phyloP scores from a whole-genome alignment of 2,888 invertebrate genomes.

The Ectemnius continuus region DNA sequence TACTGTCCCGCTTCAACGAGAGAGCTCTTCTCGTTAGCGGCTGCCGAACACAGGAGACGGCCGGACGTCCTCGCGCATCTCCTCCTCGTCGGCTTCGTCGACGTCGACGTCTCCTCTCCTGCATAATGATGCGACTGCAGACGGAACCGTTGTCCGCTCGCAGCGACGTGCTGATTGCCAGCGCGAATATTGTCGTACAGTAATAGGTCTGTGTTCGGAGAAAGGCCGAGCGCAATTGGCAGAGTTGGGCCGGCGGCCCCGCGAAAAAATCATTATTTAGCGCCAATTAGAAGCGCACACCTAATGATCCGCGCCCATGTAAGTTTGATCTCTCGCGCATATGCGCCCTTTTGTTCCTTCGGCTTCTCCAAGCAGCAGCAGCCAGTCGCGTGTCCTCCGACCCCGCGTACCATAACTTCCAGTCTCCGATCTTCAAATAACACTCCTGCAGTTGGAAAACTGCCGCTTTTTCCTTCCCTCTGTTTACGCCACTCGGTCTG shows the following conservation, averaged over 20 bases:
- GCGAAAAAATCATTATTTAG: conserved; percentile 71
- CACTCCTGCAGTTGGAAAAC: neutral
- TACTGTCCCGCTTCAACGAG: conserved; percentile 32
- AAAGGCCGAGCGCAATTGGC: conserved; percentile 52
- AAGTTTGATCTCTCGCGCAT: conserved; percentile 20
- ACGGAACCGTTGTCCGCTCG: conserved; percentile 65
- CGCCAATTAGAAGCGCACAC: conserved; percentile 64
- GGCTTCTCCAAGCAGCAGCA: neutral
- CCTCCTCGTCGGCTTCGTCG: conserved; percentile 17
- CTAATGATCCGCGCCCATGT: conserved; percentile 50
- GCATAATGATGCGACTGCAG: conserved; percentile 58
- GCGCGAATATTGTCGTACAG: conserved; percentile 70
- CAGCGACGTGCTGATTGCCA: conserved; percentile 70
- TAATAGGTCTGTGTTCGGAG: conserved; percentile 64
- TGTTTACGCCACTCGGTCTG: neutral
- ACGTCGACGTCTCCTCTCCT: conserved; percentile 36
- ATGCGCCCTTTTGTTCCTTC: conserved; percentile 17
- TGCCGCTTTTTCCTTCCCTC: neutral
- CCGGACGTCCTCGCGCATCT: neutral
- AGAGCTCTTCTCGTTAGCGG: conserved; percentile 54
- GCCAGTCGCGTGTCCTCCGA: conserved; percentile 2
- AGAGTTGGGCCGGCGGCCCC: neutral
- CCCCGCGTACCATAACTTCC: conserved; percentile 21
- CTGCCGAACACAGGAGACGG: conserved; percentile 18
- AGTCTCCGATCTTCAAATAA: neutral